Percentiles rank a stretch among this genome's conserved stretches.
phyloP scores from a whole-genome alignment of 2,797 vertebrate species.

The Ficedula albicollis region DNA sequence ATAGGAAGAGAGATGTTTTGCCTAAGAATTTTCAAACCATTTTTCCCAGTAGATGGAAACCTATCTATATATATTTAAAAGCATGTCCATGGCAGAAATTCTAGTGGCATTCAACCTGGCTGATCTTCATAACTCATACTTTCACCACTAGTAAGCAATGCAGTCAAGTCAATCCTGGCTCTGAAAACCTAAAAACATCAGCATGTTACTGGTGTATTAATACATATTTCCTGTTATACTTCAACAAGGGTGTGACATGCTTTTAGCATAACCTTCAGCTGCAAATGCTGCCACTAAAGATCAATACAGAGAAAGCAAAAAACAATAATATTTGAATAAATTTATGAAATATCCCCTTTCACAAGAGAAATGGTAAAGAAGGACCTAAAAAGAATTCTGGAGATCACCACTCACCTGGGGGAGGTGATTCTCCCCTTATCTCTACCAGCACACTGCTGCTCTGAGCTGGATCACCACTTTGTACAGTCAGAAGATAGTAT shows the following conservation, averaged over 20 bases:
- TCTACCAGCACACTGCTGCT: not conserved
- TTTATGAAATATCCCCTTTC: not conserved
- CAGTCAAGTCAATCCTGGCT: not conserved
- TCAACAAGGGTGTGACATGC: fast-evolving
- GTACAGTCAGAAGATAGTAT: not conserved
- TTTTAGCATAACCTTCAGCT: not conserved
- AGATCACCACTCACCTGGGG: not conserved
- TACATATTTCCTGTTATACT: not conserved
- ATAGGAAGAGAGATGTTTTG: not conserved
- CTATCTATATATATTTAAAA: not conserved
- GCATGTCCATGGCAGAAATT: not conserved
- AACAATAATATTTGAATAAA: not conserved
- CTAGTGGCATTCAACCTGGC: not conserved
- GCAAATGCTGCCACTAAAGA: not conserved
- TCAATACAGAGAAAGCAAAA: not conserved
- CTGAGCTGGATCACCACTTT: not conserved
- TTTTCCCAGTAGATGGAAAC: not conserved
- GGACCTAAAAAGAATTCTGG: not conserved
- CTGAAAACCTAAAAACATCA: not conserved
- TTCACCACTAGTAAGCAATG: not conserved
- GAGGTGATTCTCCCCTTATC: not conserved
- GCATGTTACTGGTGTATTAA: not conserved
- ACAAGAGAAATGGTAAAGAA: not conserved
- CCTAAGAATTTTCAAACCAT: not conserved
- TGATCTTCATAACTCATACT: not conserved